Evolutionary conservation across 2,888 invertebrate genomes (phyloP), one percentile per base, ranked within the genome.

Genomic region (Nomada fabriciana): DNA sequence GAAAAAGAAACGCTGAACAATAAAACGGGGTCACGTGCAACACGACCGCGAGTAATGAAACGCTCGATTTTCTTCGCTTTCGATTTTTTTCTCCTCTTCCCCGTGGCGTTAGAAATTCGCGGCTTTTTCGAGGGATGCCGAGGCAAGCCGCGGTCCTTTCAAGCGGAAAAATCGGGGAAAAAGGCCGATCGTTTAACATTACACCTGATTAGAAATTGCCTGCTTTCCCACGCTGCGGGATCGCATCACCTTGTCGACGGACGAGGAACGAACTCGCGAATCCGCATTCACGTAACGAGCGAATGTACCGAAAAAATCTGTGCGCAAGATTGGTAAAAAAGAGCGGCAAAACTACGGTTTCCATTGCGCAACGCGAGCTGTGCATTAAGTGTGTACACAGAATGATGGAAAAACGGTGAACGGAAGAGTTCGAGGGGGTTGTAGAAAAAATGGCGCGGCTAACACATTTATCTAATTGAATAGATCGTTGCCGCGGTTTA

Each of bases 311-410:
- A 50, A 64, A 59, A 53, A 25, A 1, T 0, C 11, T 59, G 60
- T 15, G 42, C 15, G n/a, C 11, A 23, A 7, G 29, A 18, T 13
- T 15, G 4, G 18, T 5, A 63, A 63, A 52, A 36, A 78, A 9
- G 36, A 9, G 36, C 53, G 10, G 53, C 53, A 53, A 71, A 71
- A 71, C 61, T 71, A 11, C 47, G 53, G 50, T 52, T 57, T 42
- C 43, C 55, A 79, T 79, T 79, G 80, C 80, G 55, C 72, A 79
- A 80, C n/a, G 18, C 3, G 36, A 57, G n/a, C 50, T 63, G 68
- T 61, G 72, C 67, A 55, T 52, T 25, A n/a, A 20, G 13, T 53
- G 53, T 42, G 64, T 25, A 23, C 52, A 25, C 67, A 55, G 47
- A 10, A 36, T 47, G 65, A 36, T 13, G 64, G 77, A 77, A 70